Conservation (phyloP, 2,797 vertebrate species). For the Notamacropus eugenii region DNA sequence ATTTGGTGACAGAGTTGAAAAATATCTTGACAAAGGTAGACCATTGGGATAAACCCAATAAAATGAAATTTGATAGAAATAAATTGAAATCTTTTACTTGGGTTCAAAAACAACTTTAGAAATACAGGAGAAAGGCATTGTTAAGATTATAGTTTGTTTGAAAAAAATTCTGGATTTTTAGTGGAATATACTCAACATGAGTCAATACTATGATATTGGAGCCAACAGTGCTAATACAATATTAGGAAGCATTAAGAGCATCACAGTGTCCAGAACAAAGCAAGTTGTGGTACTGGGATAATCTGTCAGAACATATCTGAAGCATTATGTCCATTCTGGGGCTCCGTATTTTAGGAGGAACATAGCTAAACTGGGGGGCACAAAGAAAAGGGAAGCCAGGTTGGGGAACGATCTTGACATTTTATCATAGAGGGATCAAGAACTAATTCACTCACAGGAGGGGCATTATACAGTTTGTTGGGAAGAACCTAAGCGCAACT, state of each 20-base stretch:
- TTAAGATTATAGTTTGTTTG: neutral
- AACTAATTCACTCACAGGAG: neutral
- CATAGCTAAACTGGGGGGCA: neutral
- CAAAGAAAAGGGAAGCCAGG: neutral
- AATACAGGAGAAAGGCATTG: neutral
- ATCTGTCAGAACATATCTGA: neutral
- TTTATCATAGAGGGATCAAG: neutral
- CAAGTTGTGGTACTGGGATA: neutral
- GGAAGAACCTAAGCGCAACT: neutral
- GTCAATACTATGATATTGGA: neutral
- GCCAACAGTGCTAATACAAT: neutral
- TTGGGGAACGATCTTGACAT: neutral
- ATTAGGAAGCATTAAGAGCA: neutral
- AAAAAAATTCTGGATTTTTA: neutral
- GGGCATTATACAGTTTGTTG: neutral
- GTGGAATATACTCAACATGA: neutral
- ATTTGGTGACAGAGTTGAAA: neutral
- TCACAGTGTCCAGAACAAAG: neutral
- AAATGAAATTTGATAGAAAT: neutral
- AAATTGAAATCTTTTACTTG: neutral
- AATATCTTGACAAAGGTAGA: neutral
- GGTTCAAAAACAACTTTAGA: neutral
- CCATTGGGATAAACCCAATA: neutral
- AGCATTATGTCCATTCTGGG: neutral
- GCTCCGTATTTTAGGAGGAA: neutral